Percentiles rank a stretch among this genome's conserved stretches.
phyloP scores from a whole-genome alignment of 2,113 vertebrate species.

The Scortum barcoo region DNA sequence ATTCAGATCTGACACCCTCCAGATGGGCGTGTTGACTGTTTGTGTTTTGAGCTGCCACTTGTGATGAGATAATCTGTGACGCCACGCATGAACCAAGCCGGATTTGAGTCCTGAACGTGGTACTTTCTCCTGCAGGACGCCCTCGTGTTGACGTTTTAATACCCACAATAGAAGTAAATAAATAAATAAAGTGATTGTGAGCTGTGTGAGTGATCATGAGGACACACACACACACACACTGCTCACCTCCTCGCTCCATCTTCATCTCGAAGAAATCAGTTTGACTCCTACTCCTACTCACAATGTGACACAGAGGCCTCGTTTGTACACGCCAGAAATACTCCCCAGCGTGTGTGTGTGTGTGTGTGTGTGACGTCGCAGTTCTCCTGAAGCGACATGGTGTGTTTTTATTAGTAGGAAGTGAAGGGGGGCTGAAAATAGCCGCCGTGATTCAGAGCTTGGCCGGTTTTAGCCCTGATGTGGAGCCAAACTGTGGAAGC shows the following conservation, averaged over 20 bases:
- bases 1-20: background rate
- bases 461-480: conserved; percentile 54
- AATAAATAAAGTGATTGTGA: background rate
- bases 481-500: conserved; percentile 53
- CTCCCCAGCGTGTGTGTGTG: background rate
- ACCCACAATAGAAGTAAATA: background rate
- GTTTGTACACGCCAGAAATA: background rate
- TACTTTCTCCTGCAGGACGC: background rate
- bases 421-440: conserved; percentile 60
- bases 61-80: background rate
- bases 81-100: background rate
- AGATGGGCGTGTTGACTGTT: background rate
- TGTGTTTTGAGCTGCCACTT: background rate
- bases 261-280: background rate
- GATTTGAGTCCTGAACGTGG: background rate
- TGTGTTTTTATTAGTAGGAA: conserved; percentile 48
- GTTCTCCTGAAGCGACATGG: conserved; percentile 28
- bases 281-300: conserved; percentile 59
- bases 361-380: conserved; percentile 22
- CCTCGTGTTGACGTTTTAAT: background rate
- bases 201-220: background rate
- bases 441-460: conserved; percentile 42
- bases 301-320: conserved; percentile 38
- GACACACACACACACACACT: conserved; percentile 33
- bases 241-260: conserved; percentile 31